Conservation (phyloP, 2,113 vertebrate species). For the Perca schrenkii region DNA sequence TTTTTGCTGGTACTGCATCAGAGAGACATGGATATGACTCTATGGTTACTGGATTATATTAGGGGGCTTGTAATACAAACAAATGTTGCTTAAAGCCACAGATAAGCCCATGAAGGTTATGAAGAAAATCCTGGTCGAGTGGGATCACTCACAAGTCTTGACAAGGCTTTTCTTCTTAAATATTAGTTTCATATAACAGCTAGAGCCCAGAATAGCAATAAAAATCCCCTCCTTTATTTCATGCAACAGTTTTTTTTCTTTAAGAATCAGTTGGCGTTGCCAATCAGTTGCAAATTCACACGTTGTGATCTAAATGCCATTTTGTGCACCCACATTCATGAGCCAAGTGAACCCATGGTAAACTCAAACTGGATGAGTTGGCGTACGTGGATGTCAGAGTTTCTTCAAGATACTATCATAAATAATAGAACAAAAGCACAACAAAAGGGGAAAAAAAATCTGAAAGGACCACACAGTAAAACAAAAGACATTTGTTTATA, state of each 20-base stretch:
- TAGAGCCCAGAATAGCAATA: not conserved
- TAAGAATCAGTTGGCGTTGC: not conserved
- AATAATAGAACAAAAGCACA: not conserved
- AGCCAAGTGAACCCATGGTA: not conserved
- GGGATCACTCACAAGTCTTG: not conserved
- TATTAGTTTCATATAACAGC: not conserved
- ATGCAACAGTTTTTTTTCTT: not conserved
- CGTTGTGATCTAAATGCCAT: not conserved
- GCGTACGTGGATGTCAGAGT: not conserved
- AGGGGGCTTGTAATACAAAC: not conserved
- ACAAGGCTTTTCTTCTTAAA: too few species aligned
- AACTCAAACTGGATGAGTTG: conserved; percentile 1
- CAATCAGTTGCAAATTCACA: not conserved
- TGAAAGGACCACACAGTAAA: conserved; percentile 4
- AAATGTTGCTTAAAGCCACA: not conserved
- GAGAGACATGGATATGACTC: not conserved
- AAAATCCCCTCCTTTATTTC: conserved; percentile 6
- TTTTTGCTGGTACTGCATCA: not conserved
- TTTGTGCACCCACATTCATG: not conserved
- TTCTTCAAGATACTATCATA: conserved; percentile 5
- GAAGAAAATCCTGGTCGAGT: not conserved
- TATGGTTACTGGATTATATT: not conserved
- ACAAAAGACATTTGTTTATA: conserved; percentile 17
- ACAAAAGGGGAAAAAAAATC: not conserved
- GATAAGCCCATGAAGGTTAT: not conserved